Base-by-base conservation (phyloP, 2,113 vertebrate genomes). In the Petaurus breviceps region DNA sequence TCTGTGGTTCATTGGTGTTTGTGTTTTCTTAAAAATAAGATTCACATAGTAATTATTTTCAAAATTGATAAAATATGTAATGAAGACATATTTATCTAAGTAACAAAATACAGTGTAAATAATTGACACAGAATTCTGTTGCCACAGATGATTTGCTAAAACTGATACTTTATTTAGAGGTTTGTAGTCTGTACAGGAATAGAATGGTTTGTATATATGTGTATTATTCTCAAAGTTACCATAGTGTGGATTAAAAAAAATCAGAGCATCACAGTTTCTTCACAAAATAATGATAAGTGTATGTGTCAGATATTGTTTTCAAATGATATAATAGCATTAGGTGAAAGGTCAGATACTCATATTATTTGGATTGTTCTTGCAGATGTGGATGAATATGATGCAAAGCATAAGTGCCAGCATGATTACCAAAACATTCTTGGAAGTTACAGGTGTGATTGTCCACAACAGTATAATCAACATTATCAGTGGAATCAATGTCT, bases 401-500 rank as follows among this genome's bases (percentile, higher is more conserved):
- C 98, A 95, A 99, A 98, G 96, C 99, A 99, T 0, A 98, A 99
- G 93, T 99, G 99, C 96, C 99, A 99, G 19, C 99, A 99, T 0
- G 99, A 99, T 89, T 99, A 99, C 97, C 99, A 99, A 95, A 99
- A 99, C 97, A 98, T 99, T 93, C 96, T 98, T 53, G 99, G 99
- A 16, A 99, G 99, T 50, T 99, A 99, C 96, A 98, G 99, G 46
- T 99, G 99, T 52, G 99, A 98, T 91, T 99, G 99, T 52, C 99
- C 99, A 14, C 98, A 99, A 43, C 99, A 99, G 3, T 99, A 99
- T 50, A 98, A 99, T 51, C 99, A 99, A 93, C 99, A 99, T 94
- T 99, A 99, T 98, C 99, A 99, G 94, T 99, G 99, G 99, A 99
- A 99, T 96, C 99, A 99, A 61, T 99, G 99, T 97, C 98, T 99